Percentiles rank a stretch among this genome's conserved stretches.
These are phyloP conservation scores for Rhea pennata DNA, from an alignment of 2,113 vertebrate genomes.

Conservation along the genomic window DNA sequence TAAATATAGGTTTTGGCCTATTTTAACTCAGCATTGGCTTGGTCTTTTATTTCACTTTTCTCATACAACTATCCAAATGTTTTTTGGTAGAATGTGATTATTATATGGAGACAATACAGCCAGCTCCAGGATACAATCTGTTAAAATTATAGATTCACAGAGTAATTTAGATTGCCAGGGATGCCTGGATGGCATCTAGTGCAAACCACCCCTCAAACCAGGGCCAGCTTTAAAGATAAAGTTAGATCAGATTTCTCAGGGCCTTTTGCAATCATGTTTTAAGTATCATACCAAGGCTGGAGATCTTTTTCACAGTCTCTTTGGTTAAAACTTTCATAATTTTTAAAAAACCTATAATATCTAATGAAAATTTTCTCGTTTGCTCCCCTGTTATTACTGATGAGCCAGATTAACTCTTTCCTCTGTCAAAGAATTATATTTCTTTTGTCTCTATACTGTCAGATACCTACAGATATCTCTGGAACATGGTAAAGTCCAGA, in stretches of 20 bases:
- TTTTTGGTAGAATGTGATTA: neutral
- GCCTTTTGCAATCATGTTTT: neutral
- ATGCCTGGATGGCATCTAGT: neutral
- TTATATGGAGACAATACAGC: neutral
- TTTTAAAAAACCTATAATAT: neutral
- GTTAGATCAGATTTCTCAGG: neutral
- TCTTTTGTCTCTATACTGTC: neutral
- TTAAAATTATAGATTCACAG: neutral
- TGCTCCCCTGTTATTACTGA: neutral
- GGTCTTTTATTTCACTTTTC: neutral
- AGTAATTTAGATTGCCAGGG: neutral
- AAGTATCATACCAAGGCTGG: neutral
- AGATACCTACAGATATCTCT: neutral
- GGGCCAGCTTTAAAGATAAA: neutral
- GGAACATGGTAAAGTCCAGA: neutral
- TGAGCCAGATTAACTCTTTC: neutral
- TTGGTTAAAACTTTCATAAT: neutral
- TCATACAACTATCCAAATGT: neutral
- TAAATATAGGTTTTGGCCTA: neutral
- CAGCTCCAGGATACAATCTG: neutral
- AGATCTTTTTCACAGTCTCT: rapidly evolving
- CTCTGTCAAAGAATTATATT: neutral
- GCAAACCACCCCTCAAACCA: neutral
- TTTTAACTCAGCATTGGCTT: neutral
- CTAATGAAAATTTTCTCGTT: neutral